phyloP scores from a whole-genome alignment of 2,888 invertebrate genomes.

The Syritta pipiens region DNA sequence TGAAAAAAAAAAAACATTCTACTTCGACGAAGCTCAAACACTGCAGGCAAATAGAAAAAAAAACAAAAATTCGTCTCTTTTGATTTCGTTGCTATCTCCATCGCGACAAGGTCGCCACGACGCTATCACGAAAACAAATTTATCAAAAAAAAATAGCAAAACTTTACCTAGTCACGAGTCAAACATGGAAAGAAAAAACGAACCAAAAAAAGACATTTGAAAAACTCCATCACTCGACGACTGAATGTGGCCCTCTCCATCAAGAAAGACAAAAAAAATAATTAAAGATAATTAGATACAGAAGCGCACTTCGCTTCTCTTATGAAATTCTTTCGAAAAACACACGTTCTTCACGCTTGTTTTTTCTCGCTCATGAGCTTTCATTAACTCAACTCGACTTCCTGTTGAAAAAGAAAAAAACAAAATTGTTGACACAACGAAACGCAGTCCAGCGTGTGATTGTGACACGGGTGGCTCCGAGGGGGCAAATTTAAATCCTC shows the following conservation, averaged over 20 bases:
- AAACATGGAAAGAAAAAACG: too few species aligned
- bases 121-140: too few species aligned
- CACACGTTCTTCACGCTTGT: neutral
- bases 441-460: neutral
- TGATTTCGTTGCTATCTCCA: too few species aligned
- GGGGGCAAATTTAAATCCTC: neutral
- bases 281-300: slow-evolving; percentile 36
- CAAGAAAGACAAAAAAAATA: slow-evolving; percentile 2
- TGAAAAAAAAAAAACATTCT: too few species aligned
- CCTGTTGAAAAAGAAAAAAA: neutral
- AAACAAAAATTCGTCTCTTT: too few species aligned
- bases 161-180: too few species aligned
- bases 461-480: neutral
- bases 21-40: too few species aligned
- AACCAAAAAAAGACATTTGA: neutral
- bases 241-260: too few species aligned
- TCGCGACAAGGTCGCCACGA: too few species aligned
- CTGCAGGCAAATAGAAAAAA: too few species aligned
- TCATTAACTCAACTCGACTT: slow-evolving; percentile 2
- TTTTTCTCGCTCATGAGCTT: neutral
- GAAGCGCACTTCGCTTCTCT: slow-evolving; percentile 15
- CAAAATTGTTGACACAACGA: neutral
- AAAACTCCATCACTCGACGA: too few species aligned
- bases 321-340: neutral
- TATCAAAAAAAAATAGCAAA: too few species aligned